Conservation (phyloP, 2,888 invertebrate genomes). For the Chalcosyrphus nemorum region DNA sequence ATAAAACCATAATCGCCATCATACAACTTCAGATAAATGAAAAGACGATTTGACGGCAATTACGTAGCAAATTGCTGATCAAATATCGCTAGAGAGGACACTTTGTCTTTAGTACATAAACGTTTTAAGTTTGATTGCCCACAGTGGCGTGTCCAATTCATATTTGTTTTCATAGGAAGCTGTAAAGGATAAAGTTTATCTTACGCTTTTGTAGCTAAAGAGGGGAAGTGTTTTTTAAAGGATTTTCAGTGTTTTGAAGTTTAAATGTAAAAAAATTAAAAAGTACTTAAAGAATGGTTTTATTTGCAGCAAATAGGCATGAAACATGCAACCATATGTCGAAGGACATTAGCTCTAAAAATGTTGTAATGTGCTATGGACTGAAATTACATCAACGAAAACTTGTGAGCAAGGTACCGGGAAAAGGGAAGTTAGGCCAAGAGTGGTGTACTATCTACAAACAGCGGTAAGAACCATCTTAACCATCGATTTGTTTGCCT, state of each 20-base stretch:
- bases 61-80: constrained; percentile 58
- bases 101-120: constrained; percentile 16
- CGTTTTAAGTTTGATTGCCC: constrained; percentile 26
- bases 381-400: too few species aligned
- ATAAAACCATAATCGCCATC: constrained; percentile 64
- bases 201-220: background rate
- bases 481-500: too few species aligned
- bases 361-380: too few species aligned
- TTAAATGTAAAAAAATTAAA: too few species aligned
- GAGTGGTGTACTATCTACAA: too few species aligned
- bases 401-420: too few species aligned
- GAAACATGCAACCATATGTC: too few species aligned
- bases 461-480: too few species aligned
- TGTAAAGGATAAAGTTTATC: background rate
- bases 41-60: constrained; percentile 56
- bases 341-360: too few species aligned
- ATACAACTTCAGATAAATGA: constrained; percentile 57
- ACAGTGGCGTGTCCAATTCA: background rate
- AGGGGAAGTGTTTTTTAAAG: background rate
- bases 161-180: background rate
- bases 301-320: too few species aligned
- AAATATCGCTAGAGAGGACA: constrained; percentile 32
- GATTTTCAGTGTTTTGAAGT: too few species aligned
- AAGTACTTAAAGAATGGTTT: background rate
- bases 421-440: too few species aligned